Conservation (phyloP, 2,888 invertebrate genomes). For the Agrotis clavis region DNA sequence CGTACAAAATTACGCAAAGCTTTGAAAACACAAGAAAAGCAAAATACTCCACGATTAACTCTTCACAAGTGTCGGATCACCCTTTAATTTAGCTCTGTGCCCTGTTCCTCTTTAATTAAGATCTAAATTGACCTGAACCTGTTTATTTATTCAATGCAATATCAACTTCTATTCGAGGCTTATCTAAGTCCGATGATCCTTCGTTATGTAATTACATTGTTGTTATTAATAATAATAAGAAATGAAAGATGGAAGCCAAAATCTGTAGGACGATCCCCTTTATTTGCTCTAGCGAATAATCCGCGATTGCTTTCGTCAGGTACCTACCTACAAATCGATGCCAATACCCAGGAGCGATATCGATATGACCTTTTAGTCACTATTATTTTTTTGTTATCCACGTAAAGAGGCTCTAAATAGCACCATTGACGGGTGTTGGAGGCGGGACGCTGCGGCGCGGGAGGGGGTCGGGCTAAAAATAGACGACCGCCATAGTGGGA, state of each 20-base stretch:
- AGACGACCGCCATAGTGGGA: conserved; percentile 85
- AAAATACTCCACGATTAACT: conserved; percentile 44
- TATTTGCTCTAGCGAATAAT: conserved; percentile 36
- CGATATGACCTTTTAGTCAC: conserved; percentile 54
- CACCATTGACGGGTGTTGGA: conserved; percentile 80
- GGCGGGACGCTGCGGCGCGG: conserved; percentile 68
- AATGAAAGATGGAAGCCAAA: conserved; percentile 35
- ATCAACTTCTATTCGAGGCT: conserved; percentile 37
- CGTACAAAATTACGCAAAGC: conserved; percentile 4
- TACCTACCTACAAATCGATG: conserved; percentile 8
- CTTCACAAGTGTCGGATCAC: conserved; percentile 32
- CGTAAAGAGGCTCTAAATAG: conserved; percentile 82
- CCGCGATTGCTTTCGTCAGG: conserved; percentile 22
- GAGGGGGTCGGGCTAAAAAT: conserved; percentile 82
- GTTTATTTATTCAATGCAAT: conserved; percentile 55
- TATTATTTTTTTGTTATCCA: conserved; percentile 64
- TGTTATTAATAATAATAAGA: conserved; percentile 23
- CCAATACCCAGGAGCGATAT: conserved; percentile 19
- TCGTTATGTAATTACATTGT: conserved; percentile 31
- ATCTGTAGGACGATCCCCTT: conserved; percentile 6
- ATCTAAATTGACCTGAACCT: conserved; percentile 44
- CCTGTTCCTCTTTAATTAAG: conserved; percentile 57
- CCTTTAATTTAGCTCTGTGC: conserved; percentile 39
- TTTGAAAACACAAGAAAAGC: conserved; percentile 12
- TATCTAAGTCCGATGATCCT: conserved; percentile 22